A percentile compares a stretch with the other conserved stretches of the same genome.
phyloP scores from a whole-genome alignment of 2,797 vertebrate species.

The Monodelphis domestica region DNA sequence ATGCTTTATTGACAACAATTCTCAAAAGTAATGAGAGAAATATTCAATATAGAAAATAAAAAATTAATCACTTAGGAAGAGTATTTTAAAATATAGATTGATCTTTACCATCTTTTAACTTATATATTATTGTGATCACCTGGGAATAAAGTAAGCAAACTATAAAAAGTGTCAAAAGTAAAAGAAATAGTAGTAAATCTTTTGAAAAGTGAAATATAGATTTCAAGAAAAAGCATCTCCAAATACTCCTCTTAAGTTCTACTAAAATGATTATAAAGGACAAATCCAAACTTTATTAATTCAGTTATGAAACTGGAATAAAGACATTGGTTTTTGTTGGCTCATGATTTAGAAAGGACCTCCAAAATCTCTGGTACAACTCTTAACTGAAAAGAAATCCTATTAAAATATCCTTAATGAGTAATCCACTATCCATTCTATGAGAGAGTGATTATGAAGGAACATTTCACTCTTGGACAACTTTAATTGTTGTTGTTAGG shows the following conservation, averaged over 20 bases:
- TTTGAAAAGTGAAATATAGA: constrained; percentile 70
- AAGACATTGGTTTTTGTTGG: neutral
- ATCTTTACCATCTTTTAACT: constrained; percentile 68
- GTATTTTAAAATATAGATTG: constrained; percentile 44
- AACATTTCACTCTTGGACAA: neutral
- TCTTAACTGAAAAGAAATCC: neutral
- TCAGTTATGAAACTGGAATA: neutral
- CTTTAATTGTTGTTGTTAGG: neutral
- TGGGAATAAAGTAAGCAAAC: constrained; percentile 67
- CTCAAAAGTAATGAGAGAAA: constrained; percentile 50
- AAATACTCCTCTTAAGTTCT: constrained; percentile 64
- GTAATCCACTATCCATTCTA: neutral
- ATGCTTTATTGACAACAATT: constrained; percentile 60
- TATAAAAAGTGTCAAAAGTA: constrained; percentile 69
- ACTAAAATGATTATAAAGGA: constrained; percentile 55
- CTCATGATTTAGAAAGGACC: neutral
- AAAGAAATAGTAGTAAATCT: constrained; percentile 62
- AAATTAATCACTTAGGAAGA: constrained; percentile 66
- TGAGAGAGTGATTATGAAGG: neutral
- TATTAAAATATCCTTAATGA: neutral
- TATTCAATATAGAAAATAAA: neutral
- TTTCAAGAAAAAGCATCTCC: constrained; percentile 69
- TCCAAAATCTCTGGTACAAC: neutral
- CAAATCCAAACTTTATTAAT: neutral
- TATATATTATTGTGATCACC: constrained; percentile 63